Percentiles rank a stretch among this genome's conserved stretches.
These are phyloP conservation scores for Rhogogaster chlorosoma DNA, from an alignment of 2,888 invertebrate species.

Conservation along the genomic window DNA sequence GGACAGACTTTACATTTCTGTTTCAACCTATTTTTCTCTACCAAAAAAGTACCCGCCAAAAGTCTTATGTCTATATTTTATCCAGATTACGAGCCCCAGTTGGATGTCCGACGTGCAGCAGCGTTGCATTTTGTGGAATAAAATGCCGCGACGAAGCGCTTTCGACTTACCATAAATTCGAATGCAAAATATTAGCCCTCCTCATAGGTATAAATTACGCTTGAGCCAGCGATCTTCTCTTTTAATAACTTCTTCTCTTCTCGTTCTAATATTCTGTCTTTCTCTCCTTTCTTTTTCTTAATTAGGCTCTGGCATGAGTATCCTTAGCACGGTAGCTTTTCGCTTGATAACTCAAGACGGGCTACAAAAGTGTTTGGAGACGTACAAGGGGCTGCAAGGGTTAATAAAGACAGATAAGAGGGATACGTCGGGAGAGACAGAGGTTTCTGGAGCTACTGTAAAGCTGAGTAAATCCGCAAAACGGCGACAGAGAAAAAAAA, in stretches of 20 bases:
- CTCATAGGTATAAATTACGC: slow-evolving; percentile 82
- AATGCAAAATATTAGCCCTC: slow-evolving; percentile 87
- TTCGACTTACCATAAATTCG: slow-evolving; percentile 85
- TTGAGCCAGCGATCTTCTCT: not conserved
- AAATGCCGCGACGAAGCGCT: slow-evolving; percentile 84
- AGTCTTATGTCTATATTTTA: slow-evolving; percentile 59
- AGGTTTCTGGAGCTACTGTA: slow-evolving; percentile 37
- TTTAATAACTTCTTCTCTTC: not conserved
- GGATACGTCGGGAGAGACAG: not conserved
- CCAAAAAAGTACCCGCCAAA: not conserved
- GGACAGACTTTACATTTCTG: no score
- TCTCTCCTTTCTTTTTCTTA: slow-evolving; percentile 51
- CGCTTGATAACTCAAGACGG: slow-evolving; percentile 88
- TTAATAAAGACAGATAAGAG: slow-evolving; percentile 4
- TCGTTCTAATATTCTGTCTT: not conserved
- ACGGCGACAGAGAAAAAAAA: slow-evolving; percentile 67
- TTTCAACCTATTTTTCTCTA: no score
- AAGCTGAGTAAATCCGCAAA: slow-evolving; percentile 65
- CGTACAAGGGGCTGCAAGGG: slow-evolving; percentile 77
- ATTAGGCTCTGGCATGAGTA: slow-evolving; percentile 89
- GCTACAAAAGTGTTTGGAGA: slow-evolving; percentile 78
- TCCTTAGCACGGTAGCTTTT: slow-evolving; percentile 87
- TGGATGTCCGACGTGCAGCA: slow-evolving; percentile 87
- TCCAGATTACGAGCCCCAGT: slow-evolving; percentile 83
- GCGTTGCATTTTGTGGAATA: slow-evolving; percentile 87